Percentiles rank a stretch among this genome's conserved stretches.
Conservation (phyloP, 2,888 invertebrate species). For the Thecocarcelia acutangulata region DNA sequence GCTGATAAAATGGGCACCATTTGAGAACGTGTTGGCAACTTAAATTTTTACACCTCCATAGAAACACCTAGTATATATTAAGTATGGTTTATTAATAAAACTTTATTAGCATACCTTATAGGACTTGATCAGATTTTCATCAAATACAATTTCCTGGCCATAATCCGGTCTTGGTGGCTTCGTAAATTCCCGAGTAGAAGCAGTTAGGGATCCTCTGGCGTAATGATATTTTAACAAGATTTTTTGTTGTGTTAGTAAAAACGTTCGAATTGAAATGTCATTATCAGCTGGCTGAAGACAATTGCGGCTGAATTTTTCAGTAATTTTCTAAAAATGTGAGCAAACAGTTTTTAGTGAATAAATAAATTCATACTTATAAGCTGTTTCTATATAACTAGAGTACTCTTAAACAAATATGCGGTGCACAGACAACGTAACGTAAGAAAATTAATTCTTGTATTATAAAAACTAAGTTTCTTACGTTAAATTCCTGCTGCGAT, state of each 20-base stretch:
- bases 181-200: slow-evolving; percentile 84
- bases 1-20: too few relatives aligned
- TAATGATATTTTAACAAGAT: slow-evolving; percentile 81
- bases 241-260: slow-evolving; percentile 84
- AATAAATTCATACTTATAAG: background rate
- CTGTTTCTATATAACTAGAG: too few relatives aligned
- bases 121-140: slow-evolving; percentile 85
- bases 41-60: too few relatives aligned
- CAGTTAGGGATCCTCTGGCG: slow-evolving; percentile 78
- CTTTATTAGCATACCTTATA: slow-evolving; percentile 84
- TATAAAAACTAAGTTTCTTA: too few relatives aligned
- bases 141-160: slow-evolving; percentile 85
- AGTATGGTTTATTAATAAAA: too few relatives aligned
- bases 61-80: too few relatives aligned
- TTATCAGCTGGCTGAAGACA: slow-evolving; percentile 82
- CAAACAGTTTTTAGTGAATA: background rate
- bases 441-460: too few relatives aligned
- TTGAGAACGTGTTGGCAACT: too few relatives aligned
- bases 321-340: slow-evolving; percentile 82
- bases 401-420: too few relatives aligned
- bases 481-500: too few relatives aligned
- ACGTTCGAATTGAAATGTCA: slow-evolving; percentile 86
- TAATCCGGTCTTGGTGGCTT: slow-evolving; percentile 88
- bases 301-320: slow-evolving; percentile 85
- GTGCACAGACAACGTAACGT: too few relatives aligned